Conservation (phyloP, 1,140 invertebrate genomes). For the Drosophila rhopaloa region DNA sequence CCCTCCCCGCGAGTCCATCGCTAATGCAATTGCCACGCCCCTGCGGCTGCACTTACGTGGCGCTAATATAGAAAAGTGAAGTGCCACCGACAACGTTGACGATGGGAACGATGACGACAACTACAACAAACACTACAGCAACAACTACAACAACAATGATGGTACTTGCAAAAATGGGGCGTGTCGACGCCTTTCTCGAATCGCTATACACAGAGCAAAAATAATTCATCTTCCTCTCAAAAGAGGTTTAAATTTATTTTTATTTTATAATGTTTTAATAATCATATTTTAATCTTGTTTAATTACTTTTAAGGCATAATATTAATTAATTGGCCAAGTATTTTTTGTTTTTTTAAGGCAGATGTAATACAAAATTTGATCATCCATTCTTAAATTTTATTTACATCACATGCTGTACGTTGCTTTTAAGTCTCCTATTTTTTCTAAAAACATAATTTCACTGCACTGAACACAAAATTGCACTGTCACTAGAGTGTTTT, state of each 20-base stretch:
- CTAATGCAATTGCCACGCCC: constrained; percentile 78
- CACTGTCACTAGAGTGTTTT: background rate
- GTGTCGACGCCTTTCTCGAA: constrained; percentile 26
- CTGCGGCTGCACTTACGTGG: constrained; percentile 76
- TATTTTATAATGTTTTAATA: too few relatives aligned
- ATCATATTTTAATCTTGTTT: too few relatives aligned
- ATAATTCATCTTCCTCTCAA: background rate
- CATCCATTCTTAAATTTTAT: too few relatives aligned
- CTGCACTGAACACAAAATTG: too few relatives aligned
- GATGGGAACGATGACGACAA: constrained; percentile 51
- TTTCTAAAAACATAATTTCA: too few relatives aligned
- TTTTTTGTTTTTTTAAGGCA: too few relatives aligned
- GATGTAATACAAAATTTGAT: too few relatives aligned
- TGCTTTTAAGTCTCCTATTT: too few relatives aligned
- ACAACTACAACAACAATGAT: constrained; percentile 43
- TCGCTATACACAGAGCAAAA: background rate
- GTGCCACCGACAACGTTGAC: constrained; percentile 67
- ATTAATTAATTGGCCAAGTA: too few relatives aligned
- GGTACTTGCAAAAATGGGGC: constrained; percentile 70
- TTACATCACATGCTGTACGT: too few relatives aligned
- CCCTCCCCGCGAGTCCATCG: background rate
- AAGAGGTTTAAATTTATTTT: background rate
- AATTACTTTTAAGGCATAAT: too few relatives aligned
- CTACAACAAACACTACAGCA: constrained; percentile 5
- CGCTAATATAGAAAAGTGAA: constrained; percentile 81